Conservation (phyloP, 2,888 invertebrate species). For the Apotomis capreana region DNA sequence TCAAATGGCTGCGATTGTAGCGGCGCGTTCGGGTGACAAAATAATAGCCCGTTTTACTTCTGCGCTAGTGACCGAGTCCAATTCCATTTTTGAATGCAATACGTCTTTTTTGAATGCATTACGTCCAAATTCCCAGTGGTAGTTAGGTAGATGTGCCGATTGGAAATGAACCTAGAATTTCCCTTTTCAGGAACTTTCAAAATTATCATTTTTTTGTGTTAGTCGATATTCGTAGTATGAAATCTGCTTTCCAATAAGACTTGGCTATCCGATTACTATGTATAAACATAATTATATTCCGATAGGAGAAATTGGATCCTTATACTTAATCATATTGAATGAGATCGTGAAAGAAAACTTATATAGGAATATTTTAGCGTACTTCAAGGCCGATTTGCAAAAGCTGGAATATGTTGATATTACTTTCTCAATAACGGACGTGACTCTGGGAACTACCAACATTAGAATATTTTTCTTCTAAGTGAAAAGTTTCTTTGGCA, state of each 20-base stretch:
- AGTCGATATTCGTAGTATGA: too few species aligned
- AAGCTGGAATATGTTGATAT: slow-evolving; percentile 16
- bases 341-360: slow-evolving; percentile 4
- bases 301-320: background rate
- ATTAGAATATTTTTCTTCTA: slow-evolving; percentile 44
- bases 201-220: too few species aligned
- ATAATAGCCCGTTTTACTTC: slow-evolving; percentile 30
- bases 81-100: slow-evolving; percentile 7
- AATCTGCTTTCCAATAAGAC: background rate
- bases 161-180: background rate
- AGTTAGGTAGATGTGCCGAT: background rate
- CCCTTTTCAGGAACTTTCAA: too few species aligned
- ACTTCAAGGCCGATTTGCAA: slow-evolving; percentile 2
- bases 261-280: background rate
- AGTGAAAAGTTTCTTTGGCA: slow-evolving; percentile 61
- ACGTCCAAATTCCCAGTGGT: background rate
- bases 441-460: slow-evolving; percentile 42
- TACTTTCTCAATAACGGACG: slow-evolving; percentile 39
- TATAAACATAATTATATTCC: too few species aligned
- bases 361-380: background rate
- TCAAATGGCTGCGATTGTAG: slow-evolving; percentile 52
- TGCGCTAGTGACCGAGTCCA: slow-evolving; percentile 7
- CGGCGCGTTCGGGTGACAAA: slow-evolving; percentile 43
- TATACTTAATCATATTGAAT: background rate
- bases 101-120: background rate